phyloP scores from a whole-genome alignment of 2,797 vertebrate genomes.

The Eulemur coronatus region DNA sequence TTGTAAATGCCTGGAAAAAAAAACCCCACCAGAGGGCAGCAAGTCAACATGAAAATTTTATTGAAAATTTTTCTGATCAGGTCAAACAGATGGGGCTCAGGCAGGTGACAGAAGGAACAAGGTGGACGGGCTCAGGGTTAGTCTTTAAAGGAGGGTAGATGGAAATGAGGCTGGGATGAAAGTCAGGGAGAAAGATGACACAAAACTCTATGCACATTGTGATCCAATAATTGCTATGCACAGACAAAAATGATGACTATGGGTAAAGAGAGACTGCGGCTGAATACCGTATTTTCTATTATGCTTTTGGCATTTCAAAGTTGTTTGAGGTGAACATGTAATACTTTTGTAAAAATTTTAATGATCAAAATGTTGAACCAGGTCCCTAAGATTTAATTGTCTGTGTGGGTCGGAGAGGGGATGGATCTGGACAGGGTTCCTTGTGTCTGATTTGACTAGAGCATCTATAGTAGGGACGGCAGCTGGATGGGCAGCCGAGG shows the following conservation, averaged over 20 bases:
- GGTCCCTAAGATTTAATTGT: background rate
- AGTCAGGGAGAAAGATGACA: background rate
- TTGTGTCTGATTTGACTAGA: background rate
- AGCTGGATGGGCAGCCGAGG: background rate
- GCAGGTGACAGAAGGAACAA: background rate
- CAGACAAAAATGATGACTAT: background rate
- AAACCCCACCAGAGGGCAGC: conserved; percentile 14
- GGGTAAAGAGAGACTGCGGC: background rate
- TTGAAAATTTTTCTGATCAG: background rate
- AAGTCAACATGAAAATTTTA: background rate
- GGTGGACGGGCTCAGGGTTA: background rate
- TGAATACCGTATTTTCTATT: background rate
- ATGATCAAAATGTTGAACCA: background rate
- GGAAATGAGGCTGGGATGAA: background rate
- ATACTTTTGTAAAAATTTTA: background rate
- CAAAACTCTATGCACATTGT: background rate
- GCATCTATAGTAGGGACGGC: background rate
- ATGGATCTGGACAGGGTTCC: background rate
- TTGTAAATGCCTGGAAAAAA: background rate
- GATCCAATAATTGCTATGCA: background rate
- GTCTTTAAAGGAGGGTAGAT: background rate
- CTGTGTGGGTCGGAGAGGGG: too few relatives aligned
- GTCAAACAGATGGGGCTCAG: background rate
- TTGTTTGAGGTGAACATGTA: background rate
- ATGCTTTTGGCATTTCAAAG: background rate